These are phyloP conservation scores for Myotis yumanensis DNA, from an alignment of 2,113 vertebrate genomes.

Conservation along the genomic window DNA sequence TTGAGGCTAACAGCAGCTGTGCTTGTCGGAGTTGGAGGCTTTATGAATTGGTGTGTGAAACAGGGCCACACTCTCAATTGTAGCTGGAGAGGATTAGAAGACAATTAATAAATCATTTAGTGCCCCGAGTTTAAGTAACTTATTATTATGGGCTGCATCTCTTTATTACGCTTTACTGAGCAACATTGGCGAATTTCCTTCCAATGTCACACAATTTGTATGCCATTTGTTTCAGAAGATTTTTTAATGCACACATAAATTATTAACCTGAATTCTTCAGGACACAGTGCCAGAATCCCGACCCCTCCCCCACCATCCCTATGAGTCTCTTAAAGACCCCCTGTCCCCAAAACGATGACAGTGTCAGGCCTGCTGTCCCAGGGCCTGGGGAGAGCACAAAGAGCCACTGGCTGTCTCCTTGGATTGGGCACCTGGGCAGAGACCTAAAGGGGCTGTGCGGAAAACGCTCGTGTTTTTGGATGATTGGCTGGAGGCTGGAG, in stretches of 20 bases:
- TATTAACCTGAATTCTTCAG: slow-evolving; percentile 68
- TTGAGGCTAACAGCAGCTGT: background rate
- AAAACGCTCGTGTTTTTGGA: background rate
- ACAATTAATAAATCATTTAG: slow-evolving; percentile 80
- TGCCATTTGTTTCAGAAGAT: slow-evolving; percentile 69
- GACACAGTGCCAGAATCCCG: slow-evolving; percentile 39
- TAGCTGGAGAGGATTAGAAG: slow-evolving; percentile 65
- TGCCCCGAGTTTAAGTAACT: slow-evolving; percentile 78
- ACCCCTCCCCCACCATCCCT: background rate
- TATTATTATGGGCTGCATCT: slow-evolving; percentile 76
- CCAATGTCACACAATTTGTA: slow-evolving; percentile 68
- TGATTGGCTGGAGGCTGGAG: background rate
- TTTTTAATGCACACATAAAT: slow-evolving; percentile 65
- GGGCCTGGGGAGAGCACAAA: background rate
- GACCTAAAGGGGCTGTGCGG: background rate
- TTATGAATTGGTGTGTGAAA: slow-evolving; percentile 45
- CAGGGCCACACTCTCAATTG: slow-evolving; percentile 2
- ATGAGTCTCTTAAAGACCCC: slow-evolving; percentile 42
- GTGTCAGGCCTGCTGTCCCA: background rate
- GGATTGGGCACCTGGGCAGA: background rate
- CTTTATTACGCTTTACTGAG: slow-evolving; percentile 70
- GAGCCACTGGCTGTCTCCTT: background rate
- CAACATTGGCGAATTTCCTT: slow-evolving; percentile 68
- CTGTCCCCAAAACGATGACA: background rate
- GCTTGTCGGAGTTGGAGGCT: background rate